Percentiles rank a stretch among this genome's conserved stretches.
phyloP scores from a whole-genome alignment of 1,140 invertebrate species.

The Dysdera silvatica region DNA sequence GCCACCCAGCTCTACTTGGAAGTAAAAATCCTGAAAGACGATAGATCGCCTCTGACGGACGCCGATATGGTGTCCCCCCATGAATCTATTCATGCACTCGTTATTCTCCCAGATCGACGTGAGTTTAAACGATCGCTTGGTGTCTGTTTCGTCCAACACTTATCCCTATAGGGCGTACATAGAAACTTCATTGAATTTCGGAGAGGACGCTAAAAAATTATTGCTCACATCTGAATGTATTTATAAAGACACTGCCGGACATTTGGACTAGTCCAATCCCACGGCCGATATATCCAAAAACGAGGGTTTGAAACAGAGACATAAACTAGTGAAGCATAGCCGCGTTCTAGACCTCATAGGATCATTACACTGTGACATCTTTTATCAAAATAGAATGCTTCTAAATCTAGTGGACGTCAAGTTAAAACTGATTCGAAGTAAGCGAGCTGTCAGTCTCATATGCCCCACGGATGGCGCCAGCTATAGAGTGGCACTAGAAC shows the following conservation, averaged over 20 bases:
- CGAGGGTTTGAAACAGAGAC: background rate
- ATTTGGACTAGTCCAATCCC: background rate
- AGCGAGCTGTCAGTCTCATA: conserved; percentile 7
- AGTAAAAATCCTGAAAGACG: background rate
- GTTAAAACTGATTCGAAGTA: conserved; percentile 10
- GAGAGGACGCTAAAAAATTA: background rate
- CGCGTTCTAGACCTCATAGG: background rate
- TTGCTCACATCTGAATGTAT: background rate
- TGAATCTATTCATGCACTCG: too few relatives aligned
- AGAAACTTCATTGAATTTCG: conserved; percentile 6
- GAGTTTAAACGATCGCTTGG: background rate
- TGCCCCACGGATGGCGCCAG: background rate
- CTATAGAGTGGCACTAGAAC: background rate
- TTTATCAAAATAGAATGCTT: background rate
- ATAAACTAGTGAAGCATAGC: background rate
- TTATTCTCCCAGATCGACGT: too few relatives aligned
- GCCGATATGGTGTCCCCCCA: too few relatives aligned
- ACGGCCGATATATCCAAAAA: background rate
- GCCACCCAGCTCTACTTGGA: background rate
- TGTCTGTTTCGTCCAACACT: background rate
- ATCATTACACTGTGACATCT: background rate
- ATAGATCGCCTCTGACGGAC: too few relatives aligned
- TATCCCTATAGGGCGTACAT: conserved; percentile 4
- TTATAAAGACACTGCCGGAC: conserved; percentile 3
- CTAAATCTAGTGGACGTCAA: conserved; percentile 10